A percentile compares a stretch with the other conserved stretches of the same genome.
phyloP scores from a whole-genome alignment of 2,113 vertebrate genomes.

The Hemiscyllium ocellatum region DNA sequence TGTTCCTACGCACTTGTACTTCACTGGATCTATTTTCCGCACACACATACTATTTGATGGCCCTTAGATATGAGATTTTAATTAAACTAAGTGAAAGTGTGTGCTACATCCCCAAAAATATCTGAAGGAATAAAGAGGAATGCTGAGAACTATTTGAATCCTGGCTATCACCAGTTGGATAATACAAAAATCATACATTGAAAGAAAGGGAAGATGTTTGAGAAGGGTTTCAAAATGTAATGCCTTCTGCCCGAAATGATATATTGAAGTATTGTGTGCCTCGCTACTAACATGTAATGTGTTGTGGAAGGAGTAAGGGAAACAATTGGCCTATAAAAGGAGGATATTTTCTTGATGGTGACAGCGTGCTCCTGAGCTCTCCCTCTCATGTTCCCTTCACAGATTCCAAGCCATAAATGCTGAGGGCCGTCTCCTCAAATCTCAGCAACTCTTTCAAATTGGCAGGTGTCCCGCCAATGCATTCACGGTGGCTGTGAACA shows the following conservation, averaged over 20 bases:
- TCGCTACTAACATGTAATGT: background rate
- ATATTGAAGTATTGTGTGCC: background rate
- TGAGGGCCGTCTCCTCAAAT: slow-evolving; percentile 18
- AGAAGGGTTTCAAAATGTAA: background rate
- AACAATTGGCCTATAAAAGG: background rate
- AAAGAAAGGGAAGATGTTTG: background rate
- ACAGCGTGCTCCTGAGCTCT: background rate
- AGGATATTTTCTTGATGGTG: background rate
- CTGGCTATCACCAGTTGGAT: background rate
- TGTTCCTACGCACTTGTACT: background rate
- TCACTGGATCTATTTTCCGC: background rate
- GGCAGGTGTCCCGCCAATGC: background rate
- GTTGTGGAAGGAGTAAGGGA: background rate
- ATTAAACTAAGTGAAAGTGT: background rate
- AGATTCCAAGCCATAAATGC: background rate
- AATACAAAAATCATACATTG: background rate
- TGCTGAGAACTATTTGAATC: background rate
- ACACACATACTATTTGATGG: background rate
- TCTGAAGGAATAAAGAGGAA: background rate
- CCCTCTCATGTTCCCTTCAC: background rate
- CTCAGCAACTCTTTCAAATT: slow-evolving; percentile 26
- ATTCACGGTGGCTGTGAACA: slow-evolving; percentile 29
- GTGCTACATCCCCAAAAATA: background rate
- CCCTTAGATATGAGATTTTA: background rate
- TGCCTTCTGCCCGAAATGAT: background rate